A percentile compares a stretch with the other conserved stretches of the same genome.
Evolutionary conservation across 2,113 vertebrate genomes (phyloP).

Genomic region (Phaetusa simplex): DNA sequence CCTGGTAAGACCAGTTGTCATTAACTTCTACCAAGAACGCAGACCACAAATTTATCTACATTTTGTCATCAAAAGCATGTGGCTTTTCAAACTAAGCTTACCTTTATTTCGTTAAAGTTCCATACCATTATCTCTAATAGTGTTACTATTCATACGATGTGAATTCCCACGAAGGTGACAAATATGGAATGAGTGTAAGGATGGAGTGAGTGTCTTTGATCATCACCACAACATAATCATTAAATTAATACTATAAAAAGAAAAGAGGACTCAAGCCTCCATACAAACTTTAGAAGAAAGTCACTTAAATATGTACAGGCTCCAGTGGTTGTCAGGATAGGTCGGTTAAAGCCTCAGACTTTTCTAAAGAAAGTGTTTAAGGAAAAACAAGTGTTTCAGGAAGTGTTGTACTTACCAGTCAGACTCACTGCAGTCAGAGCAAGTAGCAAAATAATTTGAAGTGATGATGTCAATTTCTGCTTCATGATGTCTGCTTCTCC

Average conservation of each 20-base stretch:
- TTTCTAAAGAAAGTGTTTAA: neutral
- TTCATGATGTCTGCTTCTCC: constrained; percentile 55
- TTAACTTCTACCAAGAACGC: neutral
- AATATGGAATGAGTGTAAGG: neutral
- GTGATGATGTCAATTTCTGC: constrained; percentile 8
- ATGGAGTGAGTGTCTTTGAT: neutral
- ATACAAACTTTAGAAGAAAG: neutral
- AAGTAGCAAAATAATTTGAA: constrained; percentile 55
- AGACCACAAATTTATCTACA: neutral
- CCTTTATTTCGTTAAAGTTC: neutral
- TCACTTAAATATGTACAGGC: neutral
- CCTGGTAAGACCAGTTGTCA: neutral
- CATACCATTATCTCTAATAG: neutral
- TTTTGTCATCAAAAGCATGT: neutral
- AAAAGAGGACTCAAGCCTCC: neutral
- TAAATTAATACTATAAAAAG: neutral
- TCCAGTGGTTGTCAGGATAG: neutral
- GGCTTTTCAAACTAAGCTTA: neutral
- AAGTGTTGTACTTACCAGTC: constrained; percentile 62
- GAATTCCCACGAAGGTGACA: neutral
- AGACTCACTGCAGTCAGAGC: constrained; percentile 21
- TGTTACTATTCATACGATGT: neutral
- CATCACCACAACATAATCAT: neutral
- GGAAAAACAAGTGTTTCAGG: neutral
- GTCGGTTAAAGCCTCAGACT: neutral